Conservation (phyloP, 2,113 vertebrate genomes). For the Gavia stellata region DNA sequence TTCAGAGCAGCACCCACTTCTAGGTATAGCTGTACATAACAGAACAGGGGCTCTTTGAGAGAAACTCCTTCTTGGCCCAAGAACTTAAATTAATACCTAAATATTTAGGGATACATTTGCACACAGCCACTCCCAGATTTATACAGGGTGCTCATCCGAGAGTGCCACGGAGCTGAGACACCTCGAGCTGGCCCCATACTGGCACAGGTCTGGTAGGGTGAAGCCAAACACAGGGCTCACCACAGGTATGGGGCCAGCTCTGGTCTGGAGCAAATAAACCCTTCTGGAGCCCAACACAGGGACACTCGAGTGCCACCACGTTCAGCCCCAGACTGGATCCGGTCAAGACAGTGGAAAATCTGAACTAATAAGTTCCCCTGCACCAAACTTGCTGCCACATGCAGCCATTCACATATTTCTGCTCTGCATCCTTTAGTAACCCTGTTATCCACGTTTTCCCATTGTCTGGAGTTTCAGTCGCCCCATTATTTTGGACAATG, state of each 20-base stretch:
- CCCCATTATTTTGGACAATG: neutral
- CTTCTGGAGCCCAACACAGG: neutral
- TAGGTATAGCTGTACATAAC: neutral
- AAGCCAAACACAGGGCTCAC: neutral
- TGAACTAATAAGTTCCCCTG: neutral
- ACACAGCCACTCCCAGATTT: neutral
- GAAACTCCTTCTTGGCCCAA: neutral
- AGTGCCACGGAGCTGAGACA: accelerated
- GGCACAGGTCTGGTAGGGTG: neutral
- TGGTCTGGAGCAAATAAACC: neutral
- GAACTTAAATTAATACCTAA: neutral
- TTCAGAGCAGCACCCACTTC: neutral
- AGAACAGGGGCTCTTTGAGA: neutral
- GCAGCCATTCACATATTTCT: neutral
- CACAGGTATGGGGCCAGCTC: neutral
- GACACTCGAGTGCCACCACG: accelerated
- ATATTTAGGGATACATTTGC: accelerated
- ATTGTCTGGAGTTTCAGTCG: neutral
- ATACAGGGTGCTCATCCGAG: accelerated
- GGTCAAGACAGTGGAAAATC: neutral
- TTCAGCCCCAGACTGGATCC: neutral
- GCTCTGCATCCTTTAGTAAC: neutral
- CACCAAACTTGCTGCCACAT: neutral
- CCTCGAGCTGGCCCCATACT: neutral
- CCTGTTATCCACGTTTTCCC: neutral